A percentile compares a stretch with the other conserved stretches of the same genome.
phyloP scores from a whole-genome alignment of 2,113 vertebrate genomes.

The Labeo rohita region DNA sequence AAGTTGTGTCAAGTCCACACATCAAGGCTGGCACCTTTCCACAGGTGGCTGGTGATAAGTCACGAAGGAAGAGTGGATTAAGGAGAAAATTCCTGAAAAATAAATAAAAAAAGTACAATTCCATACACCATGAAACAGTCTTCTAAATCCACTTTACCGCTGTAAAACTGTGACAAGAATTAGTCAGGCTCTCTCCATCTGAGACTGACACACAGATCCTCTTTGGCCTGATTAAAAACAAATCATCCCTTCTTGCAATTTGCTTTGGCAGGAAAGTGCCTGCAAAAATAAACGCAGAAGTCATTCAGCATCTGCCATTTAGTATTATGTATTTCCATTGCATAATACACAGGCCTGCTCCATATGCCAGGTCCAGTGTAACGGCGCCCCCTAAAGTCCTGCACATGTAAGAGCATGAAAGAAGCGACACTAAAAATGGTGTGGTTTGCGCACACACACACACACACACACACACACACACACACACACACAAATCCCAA shows the following conservation, averaged over 20 bases:
- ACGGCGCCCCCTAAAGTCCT: neutral
- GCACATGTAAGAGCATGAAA: neutral
- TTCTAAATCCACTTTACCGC: neutral
- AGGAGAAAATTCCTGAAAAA: constrained; percentile 13
- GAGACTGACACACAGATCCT: constrained; percentile 1
- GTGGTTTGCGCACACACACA: too few species aligned
- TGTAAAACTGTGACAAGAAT: neutral
- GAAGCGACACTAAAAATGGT: neutral
- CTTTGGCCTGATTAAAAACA: constrained; percentile 24
- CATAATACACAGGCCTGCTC: neutral
- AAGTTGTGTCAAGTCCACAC: neutral
- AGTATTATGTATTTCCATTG: neutral
- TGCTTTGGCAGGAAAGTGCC: neutral
- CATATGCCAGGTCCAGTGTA: neutral
- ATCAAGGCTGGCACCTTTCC: constrained; percentile 1
- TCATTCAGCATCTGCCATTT: neutral
- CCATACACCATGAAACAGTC: neutral
- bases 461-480: neutral
- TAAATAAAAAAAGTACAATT: constrained; percentile 12
- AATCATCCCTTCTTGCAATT: neutral
- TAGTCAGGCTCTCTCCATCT: neutral
- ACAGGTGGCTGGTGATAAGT: neutral
- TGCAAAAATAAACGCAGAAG: neutral
- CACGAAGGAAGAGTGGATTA: neutral
- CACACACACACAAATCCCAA: neutral